A percentile compares a stretch with the other conserved stretches of the same genome.
Conservation (phyloP, 2,888 invertebrate genomes). For the Oxyscelio sp. region DNA sequence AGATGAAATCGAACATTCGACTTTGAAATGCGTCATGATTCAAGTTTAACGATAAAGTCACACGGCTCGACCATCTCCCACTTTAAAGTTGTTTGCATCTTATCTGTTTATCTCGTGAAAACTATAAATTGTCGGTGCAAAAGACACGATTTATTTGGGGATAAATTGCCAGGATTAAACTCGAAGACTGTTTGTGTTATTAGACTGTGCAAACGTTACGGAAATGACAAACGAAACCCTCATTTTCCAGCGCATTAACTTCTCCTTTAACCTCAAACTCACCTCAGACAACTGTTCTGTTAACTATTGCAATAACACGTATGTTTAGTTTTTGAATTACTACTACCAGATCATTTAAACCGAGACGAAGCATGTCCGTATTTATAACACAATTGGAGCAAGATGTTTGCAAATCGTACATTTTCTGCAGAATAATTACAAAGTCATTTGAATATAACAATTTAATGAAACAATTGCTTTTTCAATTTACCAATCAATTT, state of each 20-base stretch:
- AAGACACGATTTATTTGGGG: constrained; percentile 55
- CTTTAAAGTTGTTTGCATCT: constrained; percentile 49
- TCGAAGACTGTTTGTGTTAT: constrained; percentile 64
- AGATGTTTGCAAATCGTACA: too few relatives aligned
- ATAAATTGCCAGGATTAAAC: constrained; percentile 64
- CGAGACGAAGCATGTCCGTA: too few relatives aligned
- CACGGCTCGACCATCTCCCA: constrained; percentile 14
- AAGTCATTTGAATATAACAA: too few relatives aligned
- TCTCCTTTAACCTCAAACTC: too few relatives aligned
- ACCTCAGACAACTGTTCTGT: too few relatives aligned
- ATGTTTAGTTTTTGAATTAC: too few relatives aligned
- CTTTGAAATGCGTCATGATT: constrained; percentile 26
- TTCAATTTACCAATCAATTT: too few relatives aligned
- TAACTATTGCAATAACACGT: too few relatives aligned
- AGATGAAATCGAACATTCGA: not conserved
- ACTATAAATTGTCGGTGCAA: constrained; percentile 42
- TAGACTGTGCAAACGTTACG: constrained; percentile 55
- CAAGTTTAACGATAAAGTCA: constrained; percentile 38
- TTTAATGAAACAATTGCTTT: too few relatives aligned
- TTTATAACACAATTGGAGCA: too few relatives aligned
- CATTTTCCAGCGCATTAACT: constrained; percentile 70
- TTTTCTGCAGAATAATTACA: too few relatives aligned
- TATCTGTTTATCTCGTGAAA: constrained; percentile 42
- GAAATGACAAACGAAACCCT: constrained; percentile 72
- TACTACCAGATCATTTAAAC: too few relatives aligned